phyloP scores from a whole-genome alignment of 1,140 invertebrate genomes.

The Monochamus saltuarius region DNA sequence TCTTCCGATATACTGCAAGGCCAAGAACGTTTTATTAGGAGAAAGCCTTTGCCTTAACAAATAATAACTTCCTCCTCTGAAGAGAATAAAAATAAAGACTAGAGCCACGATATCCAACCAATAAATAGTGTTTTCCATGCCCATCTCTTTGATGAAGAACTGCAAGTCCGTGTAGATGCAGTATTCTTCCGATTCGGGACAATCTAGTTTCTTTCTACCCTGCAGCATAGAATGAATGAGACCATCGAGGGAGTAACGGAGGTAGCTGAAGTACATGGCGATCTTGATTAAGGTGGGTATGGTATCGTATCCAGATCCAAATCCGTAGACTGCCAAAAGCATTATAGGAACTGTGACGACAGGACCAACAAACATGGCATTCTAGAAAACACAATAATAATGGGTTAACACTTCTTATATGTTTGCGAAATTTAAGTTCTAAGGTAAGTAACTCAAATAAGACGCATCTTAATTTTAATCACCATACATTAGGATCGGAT shows the following conservation, averaged over 20 bases:
- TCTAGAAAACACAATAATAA: conserved; percentile 58
- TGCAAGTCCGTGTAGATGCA: conserved; percentile 69
- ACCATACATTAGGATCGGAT: no score
- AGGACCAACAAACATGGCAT: conserved; percentile 77
- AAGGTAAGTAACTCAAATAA: no score
- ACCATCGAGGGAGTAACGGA: conserved; percentile 76
- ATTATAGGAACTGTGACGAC: conserved; percentile 72
- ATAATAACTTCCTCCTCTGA: conserved; percentile 64
- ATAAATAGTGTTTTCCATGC: conserved; percentile 63
- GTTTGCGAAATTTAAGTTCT: no score
- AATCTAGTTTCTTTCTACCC: conserved; percentile 65
- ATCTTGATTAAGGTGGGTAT: conserved; percentile 69
- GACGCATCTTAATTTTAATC: no score
- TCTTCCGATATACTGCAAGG: conserved; percentile 44
- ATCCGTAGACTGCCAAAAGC: conserved; percentile 73
- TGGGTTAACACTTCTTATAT: no score
- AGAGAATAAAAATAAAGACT: conserved; percentile 57
- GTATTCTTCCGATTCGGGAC: conserved; percentile 65
- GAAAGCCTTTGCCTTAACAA: conserved; percentile 64
- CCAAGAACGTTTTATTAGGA: conserved; percentile 64
- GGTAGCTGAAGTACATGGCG: conserved; percentile 80
- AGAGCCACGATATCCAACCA: conserved; percentile 63
- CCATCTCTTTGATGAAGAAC: conserved; percentile 61
- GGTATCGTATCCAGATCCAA: conserved; percentile 63
- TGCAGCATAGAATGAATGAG: conserved; percentile 73